Conservation (phyloP, 1,140 invertebrate species). For the Sycophaga agraensis region DNA sequence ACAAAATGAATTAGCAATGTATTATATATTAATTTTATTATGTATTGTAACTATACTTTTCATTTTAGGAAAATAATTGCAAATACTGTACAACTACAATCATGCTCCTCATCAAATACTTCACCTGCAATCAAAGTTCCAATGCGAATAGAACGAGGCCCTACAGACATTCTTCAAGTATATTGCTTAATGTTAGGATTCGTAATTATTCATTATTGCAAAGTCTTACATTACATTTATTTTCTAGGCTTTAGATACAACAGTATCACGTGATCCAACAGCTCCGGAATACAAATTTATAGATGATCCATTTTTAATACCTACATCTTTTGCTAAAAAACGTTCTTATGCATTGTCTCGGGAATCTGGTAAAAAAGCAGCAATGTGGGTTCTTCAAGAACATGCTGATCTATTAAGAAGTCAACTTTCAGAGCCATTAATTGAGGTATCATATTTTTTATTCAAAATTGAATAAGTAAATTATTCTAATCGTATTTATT, state of each 20-base stretch:
- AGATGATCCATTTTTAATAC: constrained; percentile 87
- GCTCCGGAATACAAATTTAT: constrained; percentile 85
- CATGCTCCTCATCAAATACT: constrained; percentile 20
- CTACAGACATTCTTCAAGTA: constrained; percentile 77
- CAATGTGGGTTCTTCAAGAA: constrained; percentile 78
- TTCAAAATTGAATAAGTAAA: not conserved
- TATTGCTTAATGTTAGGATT: constrained; percentile 2
- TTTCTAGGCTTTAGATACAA: constrained; percentile 70
- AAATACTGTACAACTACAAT: constrained; percentile 33
- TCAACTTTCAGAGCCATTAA: constrained; percentile 68
- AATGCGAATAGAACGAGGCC: constrained; percentile 68
- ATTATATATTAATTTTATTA: too few relatives aligned
- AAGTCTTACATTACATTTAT: constrained; percentile 2
- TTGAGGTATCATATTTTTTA: constrained; percentile 36
- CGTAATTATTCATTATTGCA: too few relatives aligned
- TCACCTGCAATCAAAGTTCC: constrained; percentile 61
- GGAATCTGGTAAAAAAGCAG: constrained; percentile 84
- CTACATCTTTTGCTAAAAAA: constrained; percentile 73
- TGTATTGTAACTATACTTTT: not conserved
- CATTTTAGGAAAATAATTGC: constrained; percentile 29
- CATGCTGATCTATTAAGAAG: constrained; percentile 76
- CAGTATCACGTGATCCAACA: constrained; percentile 72
- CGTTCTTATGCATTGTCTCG: constrained; percentile 76
- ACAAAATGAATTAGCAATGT: too few relatives aligned
- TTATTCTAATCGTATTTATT: not conserved